Base-by-base conservation (phyloP, 2,797 vertebrate genomes). In the Sebastes wilsoni region DNA sequence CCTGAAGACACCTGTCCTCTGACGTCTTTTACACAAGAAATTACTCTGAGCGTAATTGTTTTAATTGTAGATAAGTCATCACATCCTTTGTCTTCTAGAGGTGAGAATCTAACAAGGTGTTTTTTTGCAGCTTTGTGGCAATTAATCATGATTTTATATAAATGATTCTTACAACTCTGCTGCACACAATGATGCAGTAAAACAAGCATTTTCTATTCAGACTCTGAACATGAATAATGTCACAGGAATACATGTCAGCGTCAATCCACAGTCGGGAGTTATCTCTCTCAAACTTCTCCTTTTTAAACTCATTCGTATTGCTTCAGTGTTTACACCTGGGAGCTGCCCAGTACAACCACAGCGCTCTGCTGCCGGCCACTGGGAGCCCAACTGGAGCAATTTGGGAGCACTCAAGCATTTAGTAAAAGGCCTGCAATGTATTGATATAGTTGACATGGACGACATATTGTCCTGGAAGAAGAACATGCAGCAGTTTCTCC, bases 1-100 rank as follows among this genome's bases (percentile, higher is more conserved):
- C 93, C 93, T 94, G 92, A 71, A 81, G 75, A 92, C 91, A 91
- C 92, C 92, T 93, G 91, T 86, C 70, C 71, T 86, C 82, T 74
- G 52, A 77, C 2, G 22, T 18, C 73, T 77, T 60, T 72, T 4
- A 32, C 54, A 54, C 81, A 58, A 20, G 61, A 66, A 66, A 64
- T 10, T 3, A 27, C 62, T 30, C 0, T 0, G 5, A 66, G 34
- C n/a, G 1, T 83, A 77, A 89, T 85, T 84, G 78, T 76, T 59
- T n/a, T 88, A 85, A 87, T 85, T 84, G 61, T 27, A 28, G 72
- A 66, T 4, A 56, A 73, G 70, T 81, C 80, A 71, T 85, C 80
- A 75, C 75, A 81, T 73, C 75, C 46, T 88, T 89, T 85, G 76
- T 90, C 72, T 87, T 25, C 56, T 9, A 3, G 25, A 79, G 22